These are phyloP conservation scores for Lepus europaeus DNA, from an alignment of 2,113 vertebrate genomes.

Conservation along the genomic window DNA sequence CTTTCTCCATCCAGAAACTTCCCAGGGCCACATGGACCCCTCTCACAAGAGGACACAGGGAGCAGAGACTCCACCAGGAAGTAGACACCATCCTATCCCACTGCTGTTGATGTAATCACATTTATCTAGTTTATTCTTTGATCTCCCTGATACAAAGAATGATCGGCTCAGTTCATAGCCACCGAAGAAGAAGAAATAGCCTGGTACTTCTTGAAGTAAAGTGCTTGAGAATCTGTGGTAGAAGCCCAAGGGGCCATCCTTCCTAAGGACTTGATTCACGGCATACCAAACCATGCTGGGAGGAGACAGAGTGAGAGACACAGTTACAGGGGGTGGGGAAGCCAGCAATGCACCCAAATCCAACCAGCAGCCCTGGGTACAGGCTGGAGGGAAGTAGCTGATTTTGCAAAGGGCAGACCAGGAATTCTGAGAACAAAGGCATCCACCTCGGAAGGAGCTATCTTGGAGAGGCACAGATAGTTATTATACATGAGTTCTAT, in stretches of 20 bases:
- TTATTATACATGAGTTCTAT: neutral
- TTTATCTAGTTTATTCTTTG: conserved; percentile 94
- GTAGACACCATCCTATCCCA: neutral
- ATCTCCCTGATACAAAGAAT: conserved; percentile 90
- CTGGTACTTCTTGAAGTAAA: conserved; percentile 93
- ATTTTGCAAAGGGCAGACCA: neutral
- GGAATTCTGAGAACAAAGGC: neutral
- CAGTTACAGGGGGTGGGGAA: neutral
- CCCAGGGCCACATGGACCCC: neutral
- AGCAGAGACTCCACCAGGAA: neutral
- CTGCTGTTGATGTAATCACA: neutral
- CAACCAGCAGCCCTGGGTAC: fast-evolving
- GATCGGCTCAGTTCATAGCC: conserved; percentile 95
- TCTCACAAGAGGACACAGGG: fast-evolving
- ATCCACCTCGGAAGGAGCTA: neutral
- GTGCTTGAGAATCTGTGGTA: conserved; percentile 94
- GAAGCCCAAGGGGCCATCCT: conserved; percentile 93
- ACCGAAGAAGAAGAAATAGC: conserved; percentile 97
- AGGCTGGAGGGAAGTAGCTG: too few species aligned
- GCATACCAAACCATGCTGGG: conserved; percentile 95
- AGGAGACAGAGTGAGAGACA: conserved; percentile 54
- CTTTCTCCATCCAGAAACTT: neutral
- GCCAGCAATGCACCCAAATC: fast-evolving
- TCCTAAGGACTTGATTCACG: conserved; percentile 90
- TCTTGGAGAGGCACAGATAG: neutral